These are phyloP conservation scores for Lasiommata megera DNA, from an alignment of 2,888 invertebrate species.

Conservation along the genomic window DNA sequence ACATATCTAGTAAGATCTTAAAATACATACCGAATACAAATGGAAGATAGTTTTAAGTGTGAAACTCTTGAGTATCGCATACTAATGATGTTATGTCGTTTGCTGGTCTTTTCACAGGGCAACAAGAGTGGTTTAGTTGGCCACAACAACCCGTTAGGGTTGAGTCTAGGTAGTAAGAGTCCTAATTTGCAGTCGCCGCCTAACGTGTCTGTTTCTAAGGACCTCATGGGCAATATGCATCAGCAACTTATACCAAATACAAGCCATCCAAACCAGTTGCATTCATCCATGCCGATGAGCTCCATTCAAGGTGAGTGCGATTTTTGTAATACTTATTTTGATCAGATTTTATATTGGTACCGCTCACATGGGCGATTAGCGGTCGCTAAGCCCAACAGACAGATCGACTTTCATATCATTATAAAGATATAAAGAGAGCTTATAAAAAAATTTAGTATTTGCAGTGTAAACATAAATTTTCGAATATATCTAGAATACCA, in stretches of 20 bases:
- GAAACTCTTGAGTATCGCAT: slow-evolving; percentile 20
- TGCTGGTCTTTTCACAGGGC: slow-evolving; percentile 82
- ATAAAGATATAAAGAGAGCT: no score
- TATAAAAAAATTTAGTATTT: no score
- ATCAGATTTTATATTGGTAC: no score
- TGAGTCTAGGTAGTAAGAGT: slow-evolving; percentile 90
- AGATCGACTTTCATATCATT: no score
- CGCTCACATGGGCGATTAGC: no score
- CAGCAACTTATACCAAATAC: slow-evolving; percentile 89
- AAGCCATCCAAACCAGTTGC: slow-evolving; percentile 83
- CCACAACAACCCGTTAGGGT: slow-evolving; percentile 87
- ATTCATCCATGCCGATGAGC: slow-evolving; percentile 85
- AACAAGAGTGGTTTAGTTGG: slow-evolving; percentile 86
- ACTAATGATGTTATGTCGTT: slow-evolving; percentile 62
- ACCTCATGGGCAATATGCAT: slow-evolving; percentile 86
- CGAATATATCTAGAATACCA: no score
- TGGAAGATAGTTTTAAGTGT: background rate
- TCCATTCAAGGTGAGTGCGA: slow-evolving; percentile 83
- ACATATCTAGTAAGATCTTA: no score
- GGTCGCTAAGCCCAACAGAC: no score
- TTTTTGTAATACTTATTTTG: background rate
- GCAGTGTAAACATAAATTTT: no score
- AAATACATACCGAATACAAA: no score
- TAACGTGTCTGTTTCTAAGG: slow-evolving; percentile 90
- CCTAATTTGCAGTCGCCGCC: slow-evolving; percentile 93